Conservation (phyloP, 2,888 invertebrate genomes). For the Drosophila percnosoma region DNA sequence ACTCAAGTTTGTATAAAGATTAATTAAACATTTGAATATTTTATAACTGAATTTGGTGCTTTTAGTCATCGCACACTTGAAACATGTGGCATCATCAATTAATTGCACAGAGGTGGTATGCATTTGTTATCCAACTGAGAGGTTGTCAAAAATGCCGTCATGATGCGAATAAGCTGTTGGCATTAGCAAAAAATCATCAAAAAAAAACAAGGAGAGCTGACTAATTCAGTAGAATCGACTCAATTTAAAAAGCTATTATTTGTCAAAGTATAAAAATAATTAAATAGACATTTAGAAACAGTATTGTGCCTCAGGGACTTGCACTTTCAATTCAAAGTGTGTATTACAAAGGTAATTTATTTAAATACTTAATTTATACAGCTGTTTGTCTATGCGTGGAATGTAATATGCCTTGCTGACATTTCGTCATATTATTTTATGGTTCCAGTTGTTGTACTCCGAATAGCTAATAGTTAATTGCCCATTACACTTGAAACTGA, state of each 20-base stretch:
- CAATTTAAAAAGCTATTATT: slow-evolving; percentile 3
- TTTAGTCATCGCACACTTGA: slow-evolving; percentile 44
- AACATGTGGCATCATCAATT: slow-evolving; percentile 72
- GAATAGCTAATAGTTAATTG: slow-evolving; percentile 7
- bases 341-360: slow-evolving; percentile 10
- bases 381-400: background rate
- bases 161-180: slow-evolving; percentile 19
- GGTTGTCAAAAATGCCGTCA: slow-evolving; percentile 41
- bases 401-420: slow-evolving; percentile 19
- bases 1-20: slow-evolving; percentile 19
- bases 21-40: slow-evolving; percentile 45
- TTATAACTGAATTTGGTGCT: slow-evolving; percentile 28
- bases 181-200: slow-evolving; percentile 34
- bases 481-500: slow-evolving; percentile 1
- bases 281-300: background rate
- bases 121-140: slow-evolving; percentile 37
- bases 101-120: slow-evolving; percentile 45
- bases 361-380: slow-evolving; percentile 2
- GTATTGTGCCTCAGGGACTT: background rate
- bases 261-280: background rate
- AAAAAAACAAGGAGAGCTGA: slow-evolving; percentile 37
- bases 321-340: slow-evolving; percentile 1
- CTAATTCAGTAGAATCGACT: slow-evolving; percentile 13
- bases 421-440: slow-evolving; percentile 20
- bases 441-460: slow-evolving; percentile 22